A percentile compares a stretch with the other conserved stretches of the same genome.
Evolutionary conservation across 2,888 invertebrate species (phyloP).

Genomic region (Cerceris ruficornis): DNA sequence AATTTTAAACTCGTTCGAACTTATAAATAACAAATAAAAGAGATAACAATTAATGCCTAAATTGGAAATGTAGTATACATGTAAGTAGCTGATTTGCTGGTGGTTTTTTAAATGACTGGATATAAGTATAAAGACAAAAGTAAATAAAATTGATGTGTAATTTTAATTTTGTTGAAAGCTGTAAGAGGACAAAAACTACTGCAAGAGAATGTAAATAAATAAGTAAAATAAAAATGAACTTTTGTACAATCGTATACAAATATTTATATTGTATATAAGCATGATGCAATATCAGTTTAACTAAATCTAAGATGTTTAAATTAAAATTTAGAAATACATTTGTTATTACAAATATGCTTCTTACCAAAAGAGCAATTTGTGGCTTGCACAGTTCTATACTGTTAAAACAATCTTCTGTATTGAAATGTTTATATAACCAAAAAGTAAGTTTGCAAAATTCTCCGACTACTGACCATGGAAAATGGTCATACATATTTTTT

Average conservation of each 20-base stretch:
- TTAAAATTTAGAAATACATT: background rate
- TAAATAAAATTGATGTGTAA: too few species aligned
- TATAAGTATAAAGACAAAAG: too few species aligned
- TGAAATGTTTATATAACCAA: background rate
- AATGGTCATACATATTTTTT: background rate
- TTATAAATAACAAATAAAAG: too few species aligned
- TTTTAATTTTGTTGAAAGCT: too few species aligned
- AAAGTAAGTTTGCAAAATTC: slow-evolving; percentile 24
- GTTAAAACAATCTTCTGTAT: background rate
- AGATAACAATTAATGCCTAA: too few species aligned
- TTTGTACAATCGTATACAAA: background rate
- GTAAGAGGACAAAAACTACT: too few species aligned
- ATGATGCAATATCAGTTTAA: background rate
- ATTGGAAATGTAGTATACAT: too few species aligned
- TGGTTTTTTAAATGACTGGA: too few species aligned
- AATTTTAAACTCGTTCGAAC: too few species aligned
- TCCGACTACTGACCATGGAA: background rate
- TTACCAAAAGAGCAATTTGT: slow-evolving; percentile 11
- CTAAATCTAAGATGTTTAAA: too few species aligned
- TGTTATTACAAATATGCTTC: background rate
- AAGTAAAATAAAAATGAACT: background rate
- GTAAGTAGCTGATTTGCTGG: too few species aligned
- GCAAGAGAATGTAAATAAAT: too few species aligned
- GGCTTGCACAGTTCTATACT: slow-evolving; percentile 4
- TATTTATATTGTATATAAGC: background rate